These are phyloP conservation scores for Galeruca laticollis DNA, from an alignment of 2,888 invertebrate species.

Conservation along the genomic window DNA sequence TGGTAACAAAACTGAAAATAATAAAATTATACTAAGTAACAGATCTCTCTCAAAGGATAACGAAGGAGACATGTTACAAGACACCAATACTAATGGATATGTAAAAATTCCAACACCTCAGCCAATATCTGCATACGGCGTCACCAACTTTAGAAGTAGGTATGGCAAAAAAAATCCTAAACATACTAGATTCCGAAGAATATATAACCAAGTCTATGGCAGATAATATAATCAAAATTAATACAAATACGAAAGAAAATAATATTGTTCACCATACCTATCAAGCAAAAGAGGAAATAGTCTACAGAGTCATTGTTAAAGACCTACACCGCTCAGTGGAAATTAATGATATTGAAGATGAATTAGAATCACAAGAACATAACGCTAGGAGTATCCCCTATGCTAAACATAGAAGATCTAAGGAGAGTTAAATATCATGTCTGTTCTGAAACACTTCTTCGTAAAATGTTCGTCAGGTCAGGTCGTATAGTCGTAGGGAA, in stretches of 20 bases:
- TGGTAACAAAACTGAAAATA: too few relatives aligned
- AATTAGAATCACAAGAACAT: not conserved
- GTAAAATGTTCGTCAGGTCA: too few relatives aligned
- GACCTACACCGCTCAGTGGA: not conserved
- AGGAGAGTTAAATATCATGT: too few relatives aligned
- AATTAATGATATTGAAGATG: not conserved
- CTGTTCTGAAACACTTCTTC: too few relatives aligned
- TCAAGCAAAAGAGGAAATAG: not conserved
- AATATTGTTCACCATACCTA: constrained; percentile 6
- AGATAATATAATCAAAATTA: constrained; percentile 11
- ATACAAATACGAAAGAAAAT: not conserved
- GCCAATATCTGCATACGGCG: not conserved
- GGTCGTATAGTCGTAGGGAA: too few relatives aligned
- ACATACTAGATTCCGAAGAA: not conserved
- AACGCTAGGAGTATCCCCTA: not conserved
- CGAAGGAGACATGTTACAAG: not conserved
- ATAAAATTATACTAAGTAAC: constrained; percentile 5
- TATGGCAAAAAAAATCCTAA: not conserved
- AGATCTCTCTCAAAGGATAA: constrained; percentile 1
- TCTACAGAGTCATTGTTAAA: not conserved
- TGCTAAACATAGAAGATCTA: not conserved
- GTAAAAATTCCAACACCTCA: constrained; percentile 12
- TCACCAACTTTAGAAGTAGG: constrained; percentile 3
- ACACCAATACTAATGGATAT: constrained; percentile 7
- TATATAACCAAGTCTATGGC: constrained; percentile 4